These are phyloP conservation scores for Hirtodrosophila duncani DNA, from an alignment of 2,888 invertebrate species.

Conservation along the genomic window DNA sequence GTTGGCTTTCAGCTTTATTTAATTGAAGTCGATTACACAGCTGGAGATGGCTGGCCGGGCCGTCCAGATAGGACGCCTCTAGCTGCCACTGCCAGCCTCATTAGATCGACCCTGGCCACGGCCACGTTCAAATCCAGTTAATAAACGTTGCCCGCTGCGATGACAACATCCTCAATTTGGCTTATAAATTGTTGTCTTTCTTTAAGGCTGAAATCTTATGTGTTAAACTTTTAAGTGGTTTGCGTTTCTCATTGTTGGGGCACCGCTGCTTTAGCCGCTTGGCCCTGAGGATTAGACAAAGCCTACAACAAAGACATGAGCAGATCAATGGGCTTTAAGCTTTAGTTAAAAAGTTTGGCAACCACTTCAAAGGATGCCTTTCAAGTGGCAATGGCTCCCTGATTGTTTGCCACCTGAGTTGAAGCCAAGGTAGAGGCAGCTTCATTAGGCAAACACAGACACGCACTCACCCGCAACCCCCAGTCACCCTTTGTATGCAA, in stretches of 20 bases:
- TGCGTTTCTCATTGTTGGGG: conserved; percentile 14
- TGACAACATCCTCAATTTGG: too few species aligned
- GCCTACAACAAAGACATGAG: conserved; percentile 54
- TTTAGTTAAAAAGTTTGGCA: conserved; percentile 50
- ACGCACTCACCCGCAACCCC: conserved; percentile 21
- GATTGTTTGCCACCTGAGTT: conserved; percentile 61
- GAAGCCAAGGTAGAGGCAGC: conserved; percentile 12
- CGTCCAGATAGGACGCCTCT: conserved; percentile 21
- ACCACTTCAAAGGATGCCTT: conserved; percentile 66
- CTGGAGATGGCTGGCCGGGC: conserved; percentile 49
- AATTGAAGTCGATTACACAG: conserved; percentile 77
- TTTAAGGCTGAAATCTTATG: conserved; percentile 42
- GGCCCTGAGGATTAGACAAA: conserved; percentile 32
- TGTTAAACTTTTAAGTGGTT: conserved; percentile 55
- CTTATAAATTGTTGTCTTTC: conserved; percentile 28
- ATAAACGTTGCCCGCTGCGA: conserved; percentile 47
- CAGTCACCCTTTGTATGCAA: conserved; percentile 29
- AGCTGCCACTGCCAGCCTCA: conserved; percentile 53
- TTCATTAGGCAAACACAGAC: conserved; percentile 42
- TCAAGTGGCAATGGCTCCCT: conserved; percentile 46
- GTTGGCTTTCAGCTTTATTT: conserved; percentile 69
- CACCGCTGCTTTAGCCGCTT: conserved; percentile 51
- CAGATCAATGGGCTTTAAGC: conserved; percentile 65
- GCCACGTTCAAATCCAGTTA: conserved; percentile 36
- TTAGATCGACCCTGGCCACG: conserved; percentile 57